These are phyloP conservation scores for Enteromius argenteus DNA, from an alignment of 2,797 vertebrate genomes.

Conservation along the genomic window DNA sequence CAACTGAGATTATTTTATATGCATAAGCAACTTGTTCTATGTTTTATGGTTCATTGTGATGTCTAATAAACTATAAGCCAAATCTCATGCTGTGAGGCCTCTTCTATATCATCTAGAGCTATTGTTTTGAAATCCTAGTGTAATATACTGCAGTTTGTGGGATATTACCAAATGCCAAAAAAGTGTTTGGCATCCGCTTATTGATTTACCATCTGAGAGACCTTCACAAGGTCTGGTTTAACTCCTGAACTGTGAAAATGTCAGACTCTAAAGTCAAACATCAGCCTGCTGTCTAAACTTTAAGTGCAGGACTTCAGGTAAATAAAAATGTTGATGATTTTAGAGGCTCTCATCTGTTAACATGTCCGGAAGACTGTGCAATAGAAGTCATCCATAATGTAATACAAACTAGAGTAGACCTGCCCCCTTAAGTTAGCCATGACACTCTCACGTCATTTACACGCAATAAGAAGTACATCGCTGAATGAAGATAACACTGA, in stretches of 20 bases:
- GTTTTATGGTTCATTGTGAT: constrained; percentile 81
- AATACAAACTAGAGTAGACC: background rate
- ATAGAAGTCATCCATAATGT: background rate
- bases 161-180: constrained; percentile 14
- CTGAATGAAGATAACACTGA: background rate
- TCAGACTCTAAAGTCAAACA: constrained; percentile 32
- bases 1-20: constrained; percentile 66
- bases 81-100: constrained; percentile 12
- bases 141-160: background rate
- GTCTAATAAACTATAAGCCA: constrained; percentile 80
- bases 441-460: background rate
- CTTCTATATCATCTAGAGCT: background rate
- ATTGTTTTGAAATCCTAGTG: background rate
- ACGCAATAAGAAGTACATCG: background rate
- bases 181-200: constrained; percentile 20
- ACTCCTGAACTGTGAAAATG: constrained; percentile 43
- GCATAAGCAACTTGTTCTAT: constrained; percentile 71
- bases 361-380: background rate
- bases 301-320: background rate
- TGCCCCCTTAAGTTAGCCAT: background rate
- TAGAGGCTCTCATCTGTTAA: background rate
- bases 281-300: constrained; percentile 31
- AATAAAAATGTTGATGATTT: constrained; percentile 13
- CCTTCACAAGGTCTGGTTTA: constrained; percentile 26
- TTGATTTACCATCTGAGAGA: constrained; percentile 38